Evolutionary conservation across 2,113 vertebrate species (phyloP), one percentile per base, ranked within the genome.

Genomic region (Chaetodon trifascialis): DNA sequence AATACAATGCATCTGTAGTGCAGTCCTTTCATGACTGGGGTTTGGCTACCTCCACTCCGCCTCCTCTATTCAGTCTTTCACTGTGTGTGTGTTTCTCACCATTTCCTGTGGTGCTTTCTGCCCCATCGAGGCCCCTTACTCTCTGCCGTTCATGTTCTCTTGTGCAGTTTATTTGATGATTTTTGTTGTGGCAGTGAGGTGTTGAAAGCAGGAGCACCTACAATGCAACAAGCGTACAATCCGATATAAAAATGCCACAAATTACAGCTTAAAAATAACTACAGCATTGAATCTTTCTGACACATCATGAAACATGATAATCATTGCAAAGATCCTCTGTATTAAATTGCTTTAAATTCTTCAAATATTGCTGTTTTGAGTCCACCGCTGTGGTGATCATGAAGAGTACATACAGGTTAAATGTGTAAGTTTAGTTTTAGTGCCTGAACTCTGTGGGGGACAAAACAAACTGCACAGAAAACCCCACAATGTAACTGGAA

Each of bases 31-130:
- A n/a, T 52, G 14, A 8, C 5, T 66, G 17, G 19, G 44, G 25
- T 44, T 21, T 21, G 3, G 12, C 54, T 67, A 12, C 44, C 17
- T 68, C 11, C 0, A 17, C 56, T 46, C 12, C 19, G n/a, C 25
- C 11, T 59, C 44, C 56, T 52, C 30, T 79, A 72, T 80, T 60
- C 56, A 67, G 60, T 63, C 14, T 74, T 55, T 52, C 5, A 30
- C 30, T 30, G 30, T 30, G 30, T 67, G 0, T 54, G 14, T 55
- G 38, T 12, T 49, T 56, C 10, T 58, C 40, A 46, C 6, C 19
- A 5, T 66, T 79, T 85, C 69, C 82, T 79, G 70, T 6, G 4
- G 11, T 5, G 16, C 3, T 51, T 4, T 42, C 8, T 42, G 38
- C 73, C 15, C 25, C 8, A 3, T 14, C 0, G 7, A 68, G 62